Evolutionary conservation across 2,888 invertebrate genomes (phyloP).

Genomic region (Cremastinae sp.): DNA sequence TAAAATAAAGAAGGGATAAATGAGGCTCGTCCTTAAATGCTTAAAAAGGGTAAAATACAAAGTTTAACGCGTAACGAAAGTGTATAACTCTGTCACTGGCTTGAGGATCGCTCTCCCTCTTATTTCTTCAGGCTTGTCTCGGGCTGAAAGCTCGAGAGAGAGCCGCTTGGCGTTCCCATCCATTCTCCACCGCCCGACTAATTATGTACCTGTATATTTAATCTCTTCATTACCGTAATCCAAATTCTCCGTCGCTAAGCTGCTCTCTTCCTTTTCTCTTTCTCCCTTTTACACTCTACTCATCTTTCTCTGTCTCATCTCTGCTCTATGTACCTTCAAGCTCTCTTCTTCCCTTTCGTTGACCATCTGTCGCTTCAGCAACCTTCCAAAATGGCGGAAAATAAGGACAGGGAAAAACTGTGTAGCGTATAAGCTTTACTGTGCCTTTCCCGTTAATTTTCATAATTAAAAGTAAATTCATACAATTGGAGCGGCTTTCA

Average conservation of each 20-base stretch:
- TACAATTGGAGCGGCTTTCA: constrained; percentile 48
- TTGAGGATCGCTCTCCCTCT: constrained; percentile 10
- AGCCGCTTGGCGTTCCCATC: constrained; percentile 8
- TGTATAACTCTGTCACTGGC: constrained; percentile 11
- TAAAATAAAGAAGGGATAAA: constrained; percentile 26
- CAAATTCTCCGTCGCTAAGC: constrained; percentile 50
- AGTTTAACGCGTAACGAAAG: constrained; percentile 26
- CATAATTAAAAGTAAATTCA: constrained; percentile 63
- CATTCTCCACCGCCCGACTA: constrained; percentile 49
- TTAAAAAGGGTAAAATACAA: constrained; percentile 28
- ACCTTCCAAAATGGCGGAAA: neutral
- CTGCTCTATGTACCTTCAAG: too few species aligned
- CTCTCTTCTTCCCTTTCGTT: constrained; percentile 25
- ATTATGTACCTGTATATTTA: constrained; percentile 65
- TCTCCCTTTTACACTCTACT: too few species aligned
- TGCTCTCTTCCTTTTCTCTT: neutral
- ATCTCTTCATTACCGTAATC: constrained; percentile 68
- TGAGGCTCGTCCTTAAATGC: constrained; percentile 35
- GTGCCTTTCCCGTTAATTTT: constrained; percentile 53
- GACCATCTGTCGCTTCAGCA: constrained; percentile 33
- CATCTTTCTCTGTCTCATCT: too few species aligned
- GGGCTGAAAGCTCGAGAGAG: constrained; percentile 21
- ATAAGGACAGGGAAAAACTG: neutral
- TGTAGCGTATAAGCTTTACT: constrained; percentile 29
- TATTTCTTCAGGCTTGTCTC: neutral